A percentile compares a stretch with the other conserved stretches of the same genome.
These are phyloP conservation scores for Caloenas nicobarica DNA, from an alignment of 2,113 vertebrate genomes.

Conservation along the genomic window DNA sequence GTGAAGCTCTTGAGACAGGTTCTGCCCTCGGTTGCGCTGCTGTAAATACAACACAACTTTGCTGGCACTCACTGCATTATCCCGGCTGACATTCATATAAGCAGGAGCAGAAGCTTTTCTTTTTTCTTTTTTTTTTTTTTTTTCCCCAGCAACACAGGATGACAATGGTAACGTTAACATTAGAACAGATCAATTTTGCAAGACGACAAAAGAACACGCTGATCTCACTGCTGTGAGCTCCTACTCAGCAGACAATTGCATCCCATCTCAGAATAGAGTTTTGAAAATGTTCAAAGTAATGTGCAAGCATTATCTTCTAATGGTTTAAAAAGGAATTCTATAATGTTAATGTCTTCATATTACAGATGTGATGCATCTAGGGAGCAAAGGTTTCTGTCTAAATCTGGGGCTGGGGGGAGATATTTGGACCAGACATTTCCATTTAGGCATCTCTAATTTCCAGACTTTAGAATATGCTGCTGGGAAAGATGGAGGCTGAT, in stretches of 20 bases:
- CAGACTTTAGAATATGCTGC: not conserved
- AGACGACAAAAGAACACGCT: conserved; percentile 32
- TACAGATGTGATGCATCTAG: not conserved
- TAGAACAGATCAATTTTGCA: conserved; percentile 14
- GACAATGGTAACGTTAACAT: not conserved
- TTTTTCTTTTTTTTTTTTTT: fast-evolving
- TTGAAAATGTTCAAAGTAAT: conserved; percentile 37
- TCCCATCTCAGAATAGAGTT: conserved; percentile 48
- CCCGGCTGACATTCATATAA: not conserved
- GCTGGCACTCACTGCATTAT: not conserved
- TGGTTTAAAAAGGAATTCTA: conserved; percentile 28
- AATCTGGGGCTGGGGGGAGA: not conserved
- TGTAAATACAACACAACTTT: not conserved
- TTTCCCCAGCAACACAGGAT: not conserved
- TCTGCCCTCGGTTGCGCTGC: not conserved
- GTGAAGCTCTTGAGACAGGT: conserved; percentile 5
- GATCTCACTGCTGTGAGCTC: conserved; percentile 31
- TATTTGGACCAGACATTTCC: conserved; percentile 22
- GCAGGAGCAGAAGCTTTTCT: not conserved
- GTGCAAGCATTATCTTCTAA: conserved; percentile 2
- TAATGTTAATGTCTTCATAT: conserved; percentile 25
- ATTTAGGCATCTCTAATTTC: conserved; percentile 13
- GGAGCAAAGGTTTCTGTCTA: not conserved
- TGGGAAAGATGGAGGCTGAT: not conserved
- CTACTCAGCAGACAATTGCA: conserved; percentile 56